Conservation (phyloP, 2,113 vertebrate species). For the Lepus europaeus region DNA sequence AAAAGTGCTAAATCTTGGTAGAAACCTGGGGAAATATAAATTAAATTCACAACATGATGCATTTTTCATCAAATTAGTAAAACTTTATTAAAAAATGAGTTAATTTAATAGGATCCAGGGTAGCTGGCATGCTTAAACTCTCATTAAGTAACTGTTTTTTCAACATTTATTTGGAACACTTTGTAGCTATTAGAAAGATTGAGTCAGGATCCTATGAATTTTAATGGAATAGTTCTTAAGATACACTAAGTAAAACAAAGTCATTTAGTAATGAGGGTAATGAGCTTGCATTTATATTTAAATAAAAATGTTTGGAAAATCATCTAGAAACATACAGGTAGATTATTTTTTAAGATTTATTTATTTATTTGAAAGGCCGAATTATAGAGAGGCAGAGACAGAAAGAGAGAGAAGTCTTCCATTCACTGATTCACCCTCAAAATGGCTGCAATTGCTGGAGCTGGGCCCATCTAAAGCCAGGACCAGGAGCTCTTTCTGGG, state of each 20-base stretch:
- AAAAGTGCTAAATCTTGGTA: neutral
- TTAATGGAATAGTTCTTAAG: neutral
- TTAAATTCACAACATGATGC: neutral
- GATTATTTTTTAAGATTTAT: neutral
- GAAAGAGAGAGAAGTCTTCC: no score
- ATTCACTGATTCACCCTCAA: no score
- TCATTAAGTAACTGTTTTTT: conserved; percentile 4
- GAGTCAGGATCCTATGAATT: neutral
- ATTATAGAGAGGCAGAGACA: no score
- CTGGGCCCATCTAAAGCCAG: no score
- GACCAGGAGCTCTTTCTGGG: no score
- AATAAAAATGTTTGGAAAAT: neutral
- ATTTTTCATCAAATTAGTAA: conserved; percentile 22
- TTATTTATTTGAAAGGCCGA: neutral
- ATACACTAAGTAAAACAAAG: neutral
- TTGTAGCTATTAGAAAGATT: conserved; percentile 11
- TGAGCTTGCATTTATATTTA: neutral
- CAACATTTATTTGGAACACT: neutral
- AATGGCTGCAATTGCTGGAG: no score
- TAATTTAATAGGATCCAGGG: neutral
- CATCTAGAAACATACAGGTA: neutral
- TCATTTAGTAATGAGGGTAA: neutral
- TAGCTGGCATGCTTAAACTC: neutral
- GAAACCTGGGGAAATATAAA: neutral
- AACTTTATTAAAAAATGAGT: neutral